Base-by-base conservation (phyloP, 2,797 vertebrate genomes). In the Synaphobranchus kaupii region DNA sequence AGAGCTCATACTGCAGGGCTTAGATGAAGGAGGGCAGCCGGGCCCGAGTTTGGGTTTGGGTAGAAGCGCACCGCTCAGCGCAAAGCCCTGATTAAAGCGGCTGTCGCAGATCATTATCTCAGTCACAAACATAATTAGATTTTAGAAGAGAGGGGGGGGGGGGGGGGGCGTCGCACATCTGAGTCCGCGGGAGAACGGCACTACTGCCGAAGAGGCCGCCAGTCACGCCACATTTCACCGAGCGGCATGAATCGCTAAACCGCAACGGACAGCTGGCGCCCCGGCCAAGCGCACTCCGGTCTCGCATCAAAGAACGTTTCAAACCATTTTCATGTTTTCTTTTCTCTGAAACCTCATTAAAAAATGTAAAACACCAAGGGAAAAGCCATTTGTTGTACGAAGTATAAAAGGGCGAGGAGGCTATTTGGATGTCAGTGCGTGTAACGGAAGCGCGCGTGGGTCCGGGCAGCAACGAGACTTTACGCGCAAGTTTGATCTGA, bases 61-160 rank as follows among this genome's bases (percentile, higher is more conserved):
- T 20, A 90, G 89, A 92, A 88, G 90, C 94, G 90, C 90, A 89
- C 92, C 92, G 91, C 90, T 90, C 92, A 94, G 91, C 88, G 89
- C 88, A 87, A 89, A 89, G 85, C 88, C 83, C 52, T 86, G 86
- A 91, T 54, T 88, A 88, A 86, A 89, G 87, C 91, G 90, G 90
- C 87, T 90, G 92, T 93, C 92, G 89, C 90, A 90, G 84, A 89
- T 34, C 86, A 93, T 94, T 90, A 94, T 89, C 84, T 92, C 87
- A 58, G 34, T 3, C 63, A 81, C 85, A 89, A 84, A 87, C 83
- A 83, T 89, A 92, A 93, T 93, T 88, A 90, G 80, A 86, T 90
- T 90, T 60, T 88, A 63, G 76, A 87, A 93, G 81, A 91, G n/a
- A 90, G 76, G 82, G 88, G 90, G 88, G 89, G 34, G 9, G 4